A percentile compares a stretch with the other conserved stretches of the same genome.
Evolutionary conservation across 2,113 vertebrate genomes (phyloP).

Genomic region (Mesoclemmys tuberculata): DNA sequence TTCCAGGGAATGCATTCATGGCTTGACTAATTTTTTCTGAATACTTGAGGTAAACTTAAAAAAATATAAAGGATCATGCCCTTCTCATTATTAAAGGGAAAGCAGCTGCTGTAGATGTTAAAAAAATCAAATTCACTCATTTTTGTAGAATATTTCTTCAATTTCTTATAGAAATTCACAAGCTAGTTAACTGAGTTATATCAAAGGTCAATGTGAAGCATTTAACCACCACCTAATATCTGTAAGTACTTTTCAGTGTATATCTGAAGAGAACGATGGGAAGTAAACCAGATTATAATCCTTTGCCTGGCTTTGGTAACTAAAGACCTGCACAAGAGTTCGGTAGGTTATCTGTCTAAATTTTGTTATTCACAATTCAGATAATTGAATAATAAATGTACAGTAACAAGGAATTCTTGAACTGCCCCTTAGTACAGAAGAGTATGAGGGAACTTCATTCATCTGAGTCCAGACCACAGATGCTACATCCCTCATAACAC

Average conservation of each 20-base stretch:
- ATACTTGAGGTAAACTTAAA: not conserved
- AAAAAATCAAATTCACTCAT: not conserved
- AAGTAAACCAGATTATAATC: not conserved
- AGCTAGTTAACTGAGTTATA: not conserved
- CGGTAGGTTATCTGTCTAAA: not conserved
- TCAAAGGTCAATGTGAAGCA: not conserved
- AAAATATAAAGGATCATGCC: not conserved
- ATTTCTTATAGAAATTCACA: not conserved
- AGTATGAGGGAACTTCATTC: not conserved
- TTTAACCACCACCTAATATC: not conserved
- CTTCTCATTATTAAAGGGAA: not conserved
- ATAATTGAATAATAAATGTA: not conserved
- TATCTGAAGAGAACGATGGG: not conserved
- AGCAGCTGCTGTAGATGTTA: not conserved
- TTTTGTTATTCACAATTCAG: not conserved
- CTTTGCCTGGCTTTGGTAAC: not conserved
- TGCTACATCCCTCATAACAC: not conserved
- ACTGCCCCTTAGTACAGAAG: not conserved
- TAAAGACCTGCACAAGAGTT: not conserved
- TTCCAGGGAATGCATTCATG: rapidly evolving
- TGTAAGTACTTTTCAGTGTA: not conserved
- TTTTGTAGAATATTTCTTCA: not conserved
- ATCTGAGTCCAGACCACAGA: not conserved
- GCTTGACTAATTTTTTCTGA: not conserved
- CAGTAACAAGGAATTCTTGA: not conserved